Base-by-base conservation (phyloP, 2,888 invertebrate genomes). In the Ennomos fuscantarius region DNA sequence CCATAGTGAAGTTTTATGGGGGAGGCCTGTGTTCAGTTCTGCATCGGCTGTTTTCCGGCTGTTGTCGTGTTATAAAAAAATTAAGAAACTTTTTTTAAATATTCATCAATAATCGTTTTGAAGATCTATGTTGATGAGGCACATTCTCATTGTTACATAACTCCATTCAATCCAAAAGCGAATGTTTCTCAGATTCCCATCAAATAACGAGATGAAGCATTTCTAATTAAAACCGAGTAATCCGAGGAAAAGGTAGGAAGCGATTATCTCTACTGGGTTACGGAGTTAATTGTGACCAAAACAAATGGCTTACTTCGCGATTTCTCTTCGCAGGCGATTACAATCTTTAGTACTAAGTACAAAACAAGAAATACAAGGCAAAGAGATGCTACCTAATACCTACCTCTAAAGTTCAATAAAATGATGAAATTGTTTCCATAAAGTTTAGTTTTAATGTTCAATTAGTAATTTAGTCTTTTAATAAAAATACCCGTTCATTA, bases 211-310 rank as follows among this genome's bases (percentile, higher is more conserved):
- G 56, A 55, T 40, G 50, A 44, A 56, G 43, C 46, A 36, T 56
- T 50, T 54, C 56, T 47, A 61, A 64, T 65, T 60, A 62, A 59
- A 56, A 63, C 59, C 59, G 55, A 50, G 50, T 58, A 58, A 60
- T 55, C 56, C 48, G 51, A 54, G 31, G 51, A 53, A 60, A 63
- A 58, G 69, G 70, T 68, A 67, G 70, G 63, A 65, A 66, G 58
- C 55, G 62, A 71, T 76, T 74, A 72, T 72, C 61, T 65, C 62
- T 65, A 67, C 63, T 64, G 63, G 78, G 76, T 79, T 73, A 78
- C 65, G 65, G 63, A 75, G 76, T 74, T 78, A 78, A 79, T 80
- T 76, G 68, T 71, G 60, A 65, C 68, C 72, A 70, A 74, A 77
- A 73, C 76, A 65, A 70, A 67, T 73, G 74, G 72, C 78, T 81